These are phyloP conservation scores for Trichogramma pretiosum DNA, from an alignment of 1,140 invertebrate species.

Conservation along the genomic window DNA sequence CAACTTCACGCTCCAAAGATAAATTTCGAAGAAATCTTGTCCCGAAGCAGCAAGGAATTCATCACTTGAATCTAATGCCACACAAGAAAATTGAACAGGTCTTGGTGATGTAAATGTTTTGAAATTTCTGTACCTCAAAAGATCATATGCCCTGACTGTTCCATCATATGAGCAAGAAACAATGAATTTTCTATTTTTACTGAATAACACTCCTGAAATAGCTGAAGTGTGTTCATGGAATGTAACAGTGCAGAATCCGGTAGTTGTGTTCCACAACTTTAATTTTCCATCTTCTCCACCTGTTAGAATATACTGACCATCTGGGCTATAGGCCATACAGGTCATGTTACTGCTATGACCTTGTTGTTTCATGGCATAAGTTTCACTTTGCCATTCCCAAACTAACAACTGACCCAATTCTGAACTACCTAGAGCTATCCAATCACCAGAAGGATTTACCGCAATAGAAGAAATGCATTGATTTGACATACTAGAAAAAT, in stretches of 20 bases:
- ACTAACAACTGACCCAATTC: slow-evolving; percentile 84
- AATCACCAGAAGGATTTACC: slow-evolving; percentile 83
- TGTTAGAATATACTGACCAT: slow-evolving; percentile 83
- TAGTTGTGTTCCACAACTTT: slow-evolving; percentile 87
- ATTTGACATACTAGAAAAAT: slow-evolving; percentile 60
- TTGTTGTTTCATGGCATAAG: slow-evolving; percentile 96
- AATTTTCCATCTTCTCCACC: slow-evolving; percentile 94
- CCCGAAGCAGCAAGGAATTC: slow-evolving; percentile 90
- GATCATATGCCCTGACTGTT: slow-evolving; percentile 89
- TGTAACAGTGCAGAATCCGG: slow-evolving; percentile 91
- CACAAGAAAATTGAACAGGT: slow-evolving; percentile 86
- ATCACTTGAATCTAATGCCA: slow-evolving; percentile 78
- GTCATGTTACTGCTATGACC: slow-evolving; percentile 86
- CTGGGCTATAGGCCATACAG: slow-evolving; percentile 80
- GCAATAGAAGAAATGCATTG: slow-evolving; percentile 70
- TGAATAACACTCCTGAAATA: slow-evolving; percentile 76
- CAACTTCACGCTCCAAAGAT: slow-evolving; percentile 89
- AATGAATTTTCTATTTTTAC: slow-evolving; percentile 83
- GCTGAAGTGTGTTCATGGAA: slow-evolving; percentile 82
- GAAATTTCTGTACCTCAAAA: slow-evolving; percentile 93
- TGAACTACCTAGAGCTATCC: slow-evolving; percentile 84
- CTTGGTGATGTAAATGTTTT: slow-evolving; percentile 85
- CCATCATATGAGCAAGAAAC: slow-evolving; percentile 89
- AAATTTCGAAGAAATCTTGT: slow-evolving; percentile 90
- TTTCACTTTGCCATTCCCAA: slow-evolving; percentile 99